Percentiles rank a stretch among this genome's conserved stretches.
Conservation (phyloP, 2,888 invertebrate species). For the Unio delphinus region DNA sequence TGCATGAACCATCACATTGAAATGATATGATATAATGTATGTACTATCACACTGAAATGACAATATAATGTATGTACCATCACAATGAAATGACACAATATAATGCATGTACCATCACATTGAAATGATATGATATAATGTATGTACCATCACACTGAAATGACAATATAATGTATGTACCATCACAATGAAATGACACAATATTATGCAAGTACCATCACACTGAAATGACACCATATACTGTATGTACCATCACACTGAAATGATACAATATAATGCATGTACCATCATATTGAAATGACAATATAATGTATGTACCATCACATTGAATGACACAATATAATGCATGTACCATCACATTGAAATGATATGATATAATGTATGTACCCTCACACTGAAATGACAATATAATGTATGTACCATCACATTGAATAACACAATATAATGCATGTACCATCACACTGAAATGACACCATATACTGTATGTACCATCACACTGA, state of each 20-base stretch:
- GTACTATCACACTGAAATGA: too few relatives aligned
- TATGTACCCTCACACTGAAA: constrained; percentile 92
- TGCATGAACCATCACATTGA: too few relatives aligned
- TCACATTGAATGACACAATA: constrained; percentile 82
- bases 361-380: constrained; percentile 72
- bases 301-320: constrained; percentile 77
- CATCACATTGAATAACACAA: constrained; percentile 85
- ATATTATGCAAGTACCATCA: too few relatives aligned
- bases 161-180: too few relatives aligned
- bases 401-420: constrained; percentile 74
- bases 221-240: too few relatives aligned
- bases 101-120: too few relatives aligned
- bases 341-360: constrained; percentile 87
- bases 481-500: constrained; percentile 90
- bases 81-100: too few relatives aligned
- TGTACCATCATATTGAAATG: constrained; percentile 91
- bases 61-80: too few relatives aligned
- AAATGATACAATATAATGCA: constrained; percentile 68
- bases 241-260: constrained; percentile 90
- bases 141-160: too few relatives aligned
- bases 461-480: constrained; percentile 76
- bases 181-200: too few relatives aligned
- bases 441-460: constrained; percentile 83
- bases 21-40: too few relatives aligned
- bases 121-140: too few relatives aligned